phyloP scores from a whole-genome alignment of 2,888 invertebrate genomes.

The Drosophila longiperda region DNA sequence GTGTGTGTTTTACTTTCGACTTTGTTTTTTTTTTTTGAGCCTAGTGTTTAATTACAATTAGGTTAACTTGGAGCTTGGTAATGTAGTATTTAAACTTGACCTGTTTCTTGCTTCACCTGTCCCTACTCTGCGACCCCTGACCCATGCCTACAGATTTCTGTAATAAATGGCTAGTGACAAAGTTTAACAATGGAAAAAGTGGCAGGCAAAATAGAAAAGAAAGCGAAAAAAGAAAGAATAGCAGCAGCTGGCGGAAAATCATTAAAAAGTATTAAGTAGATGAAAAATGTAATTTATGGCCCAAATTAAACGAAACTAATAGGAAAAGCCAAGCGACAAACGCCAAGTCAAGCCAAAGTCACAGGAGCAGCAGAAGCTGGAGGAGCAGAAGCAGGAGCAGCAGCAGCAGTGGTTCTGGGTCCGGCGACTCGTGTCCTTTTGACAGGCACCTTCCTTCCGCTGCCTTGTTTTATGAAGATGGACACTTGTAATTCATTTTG shows the following conservation, averaged over 20 bases:
- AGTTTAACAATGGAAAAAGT: slow-evolving; percentile 47
- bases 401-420: slow-evolving; percentile 3
- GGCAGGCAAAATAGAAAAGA: neutral
- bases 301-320: slow-evolving; percentile 78
- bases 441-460: slow-evolving; percentile 78
- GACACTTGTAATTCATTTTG: slow-evolving; percentile 79
- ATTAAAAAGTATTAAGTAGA: slow-evolving; percentile 80
- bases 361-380: slow-evolving; percentile 9
- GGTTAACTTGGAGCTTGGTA: slow-evolving; percentile 45
- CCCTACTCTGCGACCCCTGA: neutral
- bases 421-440: slow-evolving; percentile 65
- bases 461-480: slow-evolving; percentile 80
- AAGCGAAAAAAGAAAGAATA: neutral
- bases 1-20: slow-evolving; percentile 7
- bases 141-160: neutral
- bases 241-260: slow-evolving; percentile 56
- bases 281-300: slow-evolving; percentile 79
- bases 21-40: neutral
- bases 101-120: slow-evolving; percentile 42
- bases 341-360: slow-evolving; percentile 34
- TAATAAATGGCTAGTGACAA: slow-evolving; percentile 50
- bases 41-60: slow-evolving; percentile 67
- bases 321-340: slow-evolving; percentile 70
- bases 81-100: slow-evolving; percentile 42
- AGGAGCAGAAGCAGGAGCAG: slow-evolving; percentile 11